Conservation (phyloP, 2,888 invertebrate species). For the Caenorhabditis angaria region DNA sequence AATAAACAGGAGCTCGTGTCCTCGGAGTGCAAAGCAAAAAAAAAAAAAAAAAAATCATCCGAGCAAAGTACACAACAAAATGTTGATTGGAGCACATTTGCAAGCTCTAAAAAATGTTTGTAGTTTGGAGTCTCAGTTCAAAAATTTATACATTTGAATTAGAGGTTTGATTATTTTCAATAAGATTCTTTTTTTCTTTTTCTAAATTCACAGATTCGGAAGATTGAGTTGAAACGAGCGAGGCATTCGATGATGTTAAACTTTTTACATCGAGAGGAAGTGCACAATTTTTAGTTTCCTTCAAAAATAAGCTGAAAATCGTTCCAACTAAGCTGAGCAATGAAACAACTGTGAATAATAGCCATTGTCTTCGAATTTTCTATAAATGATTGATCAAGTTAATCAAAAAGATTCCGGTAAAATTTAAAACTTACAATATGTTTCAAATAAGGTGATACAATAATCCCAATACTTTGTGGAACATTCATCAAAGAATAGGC, state of each 20-base stretch:
- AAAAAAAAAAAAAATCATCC: not conserved
- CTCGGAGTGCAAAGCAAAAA: not conserved
- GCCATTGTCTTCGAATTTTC: constrained; percentile 16
- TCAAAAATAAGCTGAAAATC: constrained; percentile 11
- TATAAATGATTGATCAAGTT: not conserved
- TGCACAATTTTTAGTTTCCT: constrained; percentile 20
- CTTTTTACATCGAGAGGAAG: not conserved
- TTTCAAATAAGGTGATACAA: constrained; percentile 37
- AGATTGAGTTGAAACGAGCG: not conserved
- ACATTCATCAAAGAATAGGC: constrained; percentile 38
- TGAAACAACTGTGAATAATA: constrained; percentile 23
- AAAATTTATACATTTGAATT: too few relatives aligned
- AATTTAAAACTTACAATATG: constrained; percentile 27
- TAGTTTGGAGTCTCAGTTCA: too few relatives aligned
- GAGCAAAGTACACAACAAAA: not conserved
- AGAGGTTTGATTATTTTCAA: too few relatives aligned
- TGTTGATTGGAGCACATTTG: not conserved
- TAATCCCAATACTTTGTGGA: constrained; percentile 40
- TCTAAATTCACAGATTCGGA: too few relatives aligned
- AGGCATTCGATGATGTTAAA: not conserved
- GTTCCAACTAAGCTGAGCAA: constrained; percentile 25
- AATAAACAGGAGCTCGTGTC: not conserved
- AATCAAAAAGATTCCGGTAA: not conserved
- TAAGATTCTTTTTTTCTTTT: too few relatives aligned
- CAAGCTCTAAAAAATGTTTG: too few relatives aligned